phyloP scores from a whole-genome alignment of 2,113 vertebrate genomes.

The Stigmatopora argus region DNA sequence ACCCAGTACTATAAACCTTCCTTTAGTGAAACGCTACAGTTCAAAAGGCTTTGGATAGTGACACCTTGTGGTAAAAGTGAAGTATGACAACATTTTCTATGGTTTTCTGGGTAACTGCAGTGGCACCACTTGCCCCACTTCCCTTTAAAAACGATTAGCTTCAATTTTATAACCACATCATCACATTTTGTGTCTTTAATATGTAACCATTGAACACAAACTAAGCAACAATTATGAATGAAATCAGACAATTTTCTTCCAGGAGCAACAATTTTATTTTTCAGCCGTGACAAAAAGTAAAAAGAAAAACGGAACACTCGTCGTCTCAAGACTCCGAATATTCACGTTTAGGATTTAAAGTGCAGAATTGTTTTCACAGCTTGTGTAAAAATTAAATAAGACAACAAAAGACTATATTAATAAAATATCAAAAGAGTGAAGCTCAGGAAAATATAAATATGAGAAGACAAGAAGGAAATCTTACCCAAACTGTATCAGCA shows the following conservation, averaged over 20 bases:
- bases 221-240: conserved; percentile 5
- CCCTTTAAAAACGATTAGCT: no score
- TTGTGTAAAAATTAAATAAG: conserved; percentile 72
- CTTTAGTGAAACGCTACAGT: not conserved
- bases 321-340: conserved; percentile 62
- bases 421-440: conserved; percentile 62
- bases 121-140: no score
- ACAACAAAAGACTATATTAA: conserved; percentile 41
- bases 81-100: not conserved
- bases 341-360: conserved; percentile 73
- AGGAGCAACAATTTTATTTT: conserved; percentile 74
- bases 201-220: no score
- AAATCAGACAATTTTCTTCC: conserved; percentile 39
- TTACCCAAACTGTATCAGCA: conserved; percentile 55
- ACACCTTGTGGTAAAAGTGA: conserved; percentile 40
- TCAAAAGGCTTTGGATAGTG: conserved; percentile 13
- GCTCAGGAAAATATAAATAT: conserved; percentile 66
- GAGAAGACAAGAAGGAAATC: conserved; percentile 52
- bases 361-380: conserved; percentile 80
- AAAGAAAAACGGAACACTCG: conserved; percentile 58
- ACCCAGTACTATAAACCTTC: no score
- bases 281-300: conserved; percentile 62
- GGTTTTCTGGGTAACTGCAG: no score
- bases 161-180: no score
- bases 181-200: not conserved